These are phyloP conservation scores for Morinoia aosen DNA, from an alignment of 2,888 invertebrate genomes.

Conservation along the genomic window DNA sequence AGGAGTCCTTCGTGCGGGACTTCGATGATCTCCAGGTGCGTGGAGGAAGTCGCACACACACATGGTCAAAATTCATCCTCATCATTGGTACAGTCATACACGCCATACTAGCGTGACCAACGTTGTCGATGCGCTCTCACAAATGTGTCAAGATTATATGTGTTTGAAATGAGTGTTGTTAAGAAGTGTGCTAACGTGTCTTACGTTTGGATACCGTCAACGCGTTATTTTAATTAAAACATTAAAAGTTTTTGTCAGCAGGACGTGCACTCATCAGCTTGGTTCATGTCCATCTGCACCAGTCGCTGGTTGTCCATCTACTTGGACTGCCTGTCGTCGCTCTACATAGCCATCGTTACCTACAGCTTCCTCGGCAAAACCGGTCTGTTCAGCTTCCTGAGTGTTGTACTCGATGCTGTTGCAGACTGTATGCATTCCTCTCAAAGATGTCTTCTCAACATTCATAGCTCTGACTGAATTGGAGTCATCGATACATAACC, in stretches of 20 bases:
- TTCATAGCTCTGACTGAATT: too few relatives aligned
- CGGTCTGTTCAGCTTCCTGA: conserved; percentile 52
- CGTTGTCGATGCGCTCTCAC: neutral
- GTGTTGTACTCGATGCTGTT: too few relatives aligned
- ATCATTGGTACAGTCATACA: neutral
- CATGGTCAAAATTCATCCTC: too few relatives aligned
- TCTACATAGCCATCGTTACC: conserved; percentile 89
- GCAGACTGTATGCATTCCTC: too few relatives aligned
- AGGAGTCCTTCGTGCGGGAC: conserved; percentile 79
- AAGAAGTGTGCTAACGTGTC: too few relatives aligned
- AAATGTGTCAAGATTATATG: neutral
- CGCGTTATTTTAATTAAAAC: neutral
- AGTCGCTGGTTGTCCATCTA: conserved; percentile 95
- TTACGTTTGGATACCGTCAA: too few relatives aligned
- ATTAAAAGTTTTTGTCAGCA: conserved; percentile 70
- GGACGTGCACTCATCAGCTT: conserved; percentile 89
- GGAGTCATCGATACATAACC: too few relatives aligned
- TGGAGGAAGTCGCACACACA: neutral
- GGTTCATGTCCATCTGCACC: conserved; percentile 90
- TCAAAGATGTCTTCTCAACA: too few relatives aligned
- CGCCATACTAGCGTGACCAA: neutral
- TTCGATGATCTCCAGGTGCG: conserved; percentile 69
- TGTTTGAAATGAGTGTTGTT: too few relatives aligned
- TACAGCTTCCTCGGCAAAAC: conserved; percentile 85
- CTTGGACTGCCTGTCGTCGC: conserved; percentile 88